Percentiles rank a stretch among this genome's conserved stretches.
Evolutionary conservation across 2,888 invertebrate species (phyloP).

Genomic region (Cryptus viduatorius): DNA sequence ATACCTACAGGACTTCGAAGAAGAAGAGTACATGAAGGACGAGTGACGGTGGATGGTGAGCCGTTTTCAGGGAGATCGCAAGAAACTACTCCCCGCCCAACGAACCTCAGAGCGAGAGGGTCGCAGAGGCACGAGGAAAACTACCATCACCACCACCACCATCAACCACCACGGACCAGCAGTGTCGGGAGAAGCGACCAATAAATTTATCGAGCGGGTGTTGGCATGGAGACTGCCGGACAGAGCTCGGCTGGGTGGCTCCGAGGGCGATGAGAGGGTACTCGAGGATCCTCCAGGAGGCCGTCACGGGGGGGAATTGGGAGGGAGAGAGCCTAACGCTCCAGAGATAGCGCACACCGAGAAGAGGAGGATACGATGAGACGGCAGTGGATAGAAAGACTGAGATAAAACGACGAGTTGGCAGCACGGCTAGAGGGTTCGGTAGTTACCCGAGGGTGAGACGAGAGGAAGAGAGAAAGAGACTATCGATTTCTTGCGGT

Average conservation of each 20-base stretch:
- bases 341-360: constrained; percentile 58
- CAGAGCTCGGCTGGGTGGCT: constrained; percentile 83
- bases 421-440: constrained; percentile 58
- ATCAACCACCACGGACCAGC: constrained; percentile 63
- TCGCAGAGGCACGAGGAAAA: constrained; percentile 31
- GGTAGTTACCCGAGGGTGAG: constrained; percentile 64
- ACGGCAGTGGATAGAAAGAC: constrained; percentile 64
- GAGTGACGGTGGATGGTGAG: constrained; percentile 39
- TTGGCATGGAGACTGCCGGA: constrained; percentile 85
- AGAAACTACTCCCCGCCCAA: constrained; percentile 31
- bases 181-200: constrained; percentile 83
- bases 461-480: constrained; percentile 67
- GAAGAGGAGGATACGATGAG: constrained; percentile 68
- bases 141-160: constrained; percentile 18
- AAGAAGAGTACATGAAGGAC: constrained; percentile 25
- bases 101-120: constrained; percentile 23
- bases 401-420: constrained; percentile 62
- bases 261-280: constrained; percentile 83
- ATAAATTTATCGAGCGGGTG: constrained; percentile 85
- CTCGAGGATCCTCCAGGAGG: constrained; percentile 84
- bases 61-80: constrained; percentile 38
- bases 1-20: background rate
- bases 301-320: constrained; percentile 83
- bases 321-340: constrained; percentile 74
- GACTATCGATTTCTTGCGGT: constrained; percentile 83